Base-by-base conservation (phyloP, 2,888 invertebrate species). In the Leucophenga maculata region DNA sequence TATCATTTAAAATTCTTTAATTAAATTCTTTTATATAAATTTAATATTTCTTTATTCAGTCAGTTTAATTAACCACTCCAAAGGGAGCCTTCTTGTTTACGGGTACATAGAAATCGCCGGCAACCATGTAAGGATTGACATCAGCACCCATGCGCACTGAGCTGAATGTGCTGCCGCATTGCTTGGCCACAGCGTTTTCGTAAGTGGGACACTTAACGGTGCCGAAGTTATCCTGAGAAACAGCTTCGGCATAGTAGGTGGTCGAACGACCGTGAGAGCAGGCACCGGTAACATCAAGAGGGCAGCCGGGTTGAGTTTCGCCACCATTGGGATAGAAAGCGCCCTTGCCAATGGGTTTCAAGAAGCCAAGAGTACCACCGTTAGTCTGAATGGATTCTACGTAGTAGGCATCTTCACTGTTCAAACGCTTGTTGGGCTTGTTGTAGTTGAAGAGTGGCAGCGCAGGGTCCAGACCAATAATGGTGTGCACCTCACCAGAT, bases 401-500 rank as follows among this genome's bases (percentile, higher is more conserved):
- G 32, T 87, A 88, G n/a, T 44, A 69, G 18, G 87, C 88, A 77
- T 88, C 88, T 16, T 48, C 69, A 26, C 71, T 69, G 60, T 50
- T 70, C 6, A 88, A 71, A 20, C 88, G 82, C 31, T 81, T 77
- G 26, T 46, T 72, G 46, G 84, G 79, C 3, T 73, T 72, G 2
- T 82, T 71, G 52, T 79, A 82, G 65, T 66, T 75, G 76, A 80
- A 88, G 8, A 86, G 72, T 11, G 87, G 86, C n/a, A 79, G 71
- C 1, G 88, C 88, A 6, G 88, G 86, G 74, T 88, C 88, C 67
- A 87, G 74, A 22, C 85, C 92, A 72, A 91, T 90, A 65, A 92
- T 92, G 18, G 91, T 90, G 79, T 91, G 90, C 66, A 91, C 88
- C 62, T 90, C 90, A 39, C 91, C 91, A 77, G 89, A 80, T 67